Base-by-base conservation (phyloP, 2,113 vertebrate species). In the Thunnus maccoyii region DNA sequence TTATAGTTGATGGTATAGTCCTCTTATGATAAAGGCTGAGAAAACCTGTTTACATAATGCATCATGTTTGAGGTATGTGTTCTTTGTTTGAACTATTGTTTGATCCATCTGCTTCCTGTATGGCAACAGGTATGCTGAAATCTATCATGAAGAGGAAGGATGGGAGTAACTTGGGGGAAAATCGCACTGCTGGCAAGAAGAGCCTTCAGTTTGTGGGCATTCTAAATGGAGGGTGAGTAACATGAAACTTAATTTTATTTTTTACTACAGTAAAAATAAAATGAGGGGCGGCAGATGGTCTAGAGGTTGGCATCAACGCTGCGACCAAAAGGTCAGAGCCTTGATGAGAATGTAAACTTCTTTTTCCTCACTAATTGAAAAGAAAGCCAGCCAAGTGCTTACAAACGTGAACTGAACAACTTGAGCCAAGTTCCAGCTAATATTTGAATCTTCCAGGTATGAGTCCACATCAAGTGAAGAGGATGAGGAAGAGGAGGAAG, bases 101-200 rank as follows among this genome's bases (percentile, higher is more conserved):
- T 80, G 13, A 72, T 17, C 72, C 18, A 4, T 57, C 25, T 68
- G 32, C 74, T 73, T 80, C 69, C 48, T 22, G 44, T 76, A 18
- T 83, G 85, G 32, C 51, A 52, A 46, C 81, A 97, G 98, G 97
- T 68, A 86, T 94, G 85, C 94, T 98, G 68, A 99, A 98, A 80
- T 99, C 98, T 27, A 99, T 99, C 88, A 99, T 99, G 98, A 99
- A 99, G 94, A 97, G 95, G 93, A 95, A 95, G 82, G 97, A 97
- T 2, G 95, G 95, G 47, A 70, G 88, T 61, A 85, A 85, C 71
- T 91, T 93, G 0, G 79, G 83, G 0, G 93, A 97, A 52, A 84
- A 89, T 0, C 95, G 95, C 71, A 94, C 91, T 14, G 68, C 92
- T 1, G 95, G 94, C 76, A 96, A 96, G 92, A 99, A 99, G 94